Conservation (phyloP, 2,113 vertebrate genomes). For the Peromyscus polionotus region DNA sequence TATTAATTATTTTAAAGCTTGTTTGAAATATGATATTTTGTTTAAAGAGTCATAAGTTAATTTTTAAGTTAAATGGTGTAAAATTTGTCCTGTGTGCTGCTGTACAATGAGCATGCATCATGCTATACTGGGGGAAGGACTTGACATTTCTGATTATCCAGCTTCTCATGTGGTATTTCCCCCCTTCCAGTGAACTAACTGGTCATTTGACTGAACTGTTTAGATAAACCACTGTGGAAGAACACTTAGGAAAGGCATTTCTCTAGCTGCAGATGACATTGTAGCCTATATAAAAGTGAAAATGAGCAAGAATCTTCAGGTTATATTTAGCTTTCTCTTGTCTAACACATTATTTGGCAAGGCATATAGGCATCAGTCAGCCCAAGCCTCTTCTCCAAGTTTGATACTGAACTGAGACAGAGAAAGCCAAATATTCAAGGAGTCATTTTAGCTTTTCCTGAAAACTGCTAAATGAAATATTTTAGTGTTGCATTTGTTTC, state of each 20-base stretch:
- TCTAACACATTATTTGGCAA: slow-evolving; percentile 48
- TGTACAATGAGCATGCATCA: neutral
- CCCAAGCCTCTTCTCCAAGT: neutral
- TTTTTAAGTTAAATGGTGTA: neutral
- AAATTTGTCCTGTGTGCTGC: neutral
- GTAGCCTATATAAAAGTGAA: slow-evolving; percentile 59
- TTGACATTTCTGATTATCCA: slow-evolving; percentile 1
- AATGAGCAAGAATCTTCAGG: slow-evolving; percentile 9
- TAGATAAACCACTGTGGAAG: slow-evolving; percentile 24
- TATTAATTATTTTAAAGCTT: slow-evolving; percentile 19
- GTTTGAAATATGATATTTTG: slow-evolving; percentile 15
- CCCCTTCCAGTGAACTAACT: neutral
- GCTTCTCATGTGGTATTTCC: neutral
- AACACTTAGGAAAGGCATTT: slow-evolving; percentile 31
- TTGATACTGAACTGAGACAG: slow-evolving; percentile 8
- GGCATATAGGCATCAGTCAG: neutral
- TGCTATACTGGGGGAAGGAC: neutral
- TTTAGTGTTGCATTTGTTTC: slow-evolving; percentile 12
- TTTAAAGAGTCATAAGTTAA: neutral
- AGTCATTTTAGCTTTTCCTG: slow-evolving; percentile 1
- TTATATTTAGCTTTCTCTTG: slow-evolving; percentile 44
- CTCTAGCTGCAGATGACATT: slow-evolving; percentile 15
- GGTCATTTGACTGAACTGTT: neutral
- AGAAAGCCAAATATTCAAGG: neutral
- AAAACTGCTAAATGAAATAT: neutral